Percentiles rank a stretch among this genome's conserved stretches.
Evolutionary conservation across 2,113 vertebrate genomes (phyloP).

Genomic region (Cebidichthys violaceus): DNA sequence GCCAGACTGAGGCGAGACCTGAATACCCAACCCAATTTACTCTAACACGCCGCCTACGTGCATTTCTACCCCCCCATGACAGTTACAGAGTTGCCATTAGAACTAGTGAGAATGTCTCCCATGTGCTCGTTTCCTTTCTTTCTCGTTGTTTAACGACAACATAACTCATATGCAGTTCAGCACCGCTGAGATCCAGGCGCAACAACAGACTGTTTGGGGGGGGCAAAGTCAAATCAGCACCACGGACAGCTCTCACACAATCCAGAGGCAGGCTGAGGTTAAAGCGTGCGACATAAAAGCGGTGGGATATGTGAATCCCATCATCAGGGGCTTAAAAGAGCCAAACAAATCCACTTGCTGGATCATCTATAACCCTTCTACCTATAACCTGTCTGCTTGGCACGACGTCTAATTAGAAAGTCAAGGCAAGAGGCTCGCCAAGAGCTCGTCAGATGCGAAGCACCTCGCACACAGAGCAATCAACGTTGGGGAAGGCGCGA

Average conservation of each 20-base stretch:
- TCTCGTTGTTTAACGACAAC: background rate
- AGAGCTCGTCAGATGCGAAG: conserved; percentile 27
- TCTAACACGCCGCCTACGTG: background rate
- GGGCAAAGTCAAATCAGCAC: conserved; percentile 15
- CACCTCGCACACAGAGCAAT: conserved; percentile 16
- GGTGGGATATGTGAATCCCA: conserved; percentile 42
- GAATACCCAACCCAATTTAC: conserved; percentile 21
- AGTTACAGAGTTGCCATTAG: conserved; percentile 2
- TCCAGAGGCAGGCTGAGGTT: conserved; percentile 17
- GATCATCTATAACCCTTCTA: conserved; percentile 25
- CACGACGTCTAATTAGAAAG: conserved; percentile 12
- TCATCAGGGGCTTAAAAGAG: conserved; percentile 40
- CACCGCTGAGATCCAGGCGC: background rate
- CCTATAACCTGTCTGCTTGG: conserved; percentile 30
- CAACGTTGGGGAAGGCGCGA: conserved; percentile 15
- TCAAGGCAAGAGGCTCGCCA: background rate
- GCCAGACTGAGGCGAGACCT: background rate
- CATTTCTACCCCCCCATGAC: background rate
- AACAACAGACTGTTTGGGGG: background rate
- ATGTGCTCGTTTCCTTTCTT: background rate
- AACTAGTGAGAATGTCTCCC: background rate
- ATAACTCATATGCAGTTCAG: background rate
- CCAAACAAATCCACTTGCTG: conserved; percentile 24
- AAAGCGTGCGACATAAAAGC: conserved; percentile 24
- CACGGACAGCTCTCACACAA: conserved; percentile 29